Base-by-base conservation (phyloP, 23 tunicate genomes). In the Phallusia fumigata region DNA sequence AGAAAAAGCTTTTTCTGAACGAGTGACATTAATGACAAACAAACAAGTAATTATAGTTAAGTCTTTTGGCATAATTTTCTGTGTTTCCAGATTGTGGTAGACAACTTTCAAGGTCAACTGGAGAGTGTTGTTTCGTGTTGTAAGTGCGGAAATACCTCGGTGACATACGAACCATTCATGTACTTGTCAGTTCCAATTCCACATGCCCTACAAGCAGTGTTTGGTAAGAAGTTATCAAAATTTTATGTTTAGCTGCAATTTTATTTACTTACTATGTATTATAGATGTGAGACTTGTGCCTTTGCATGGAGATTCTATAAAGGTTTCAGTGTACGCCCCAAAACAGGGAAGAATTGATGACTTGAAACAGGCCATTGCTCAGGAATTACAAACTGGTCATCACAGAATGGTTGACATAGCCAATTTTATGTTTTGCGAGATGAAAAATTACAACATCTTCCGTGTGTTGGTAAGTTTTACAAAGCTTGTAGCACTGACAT, bases 141-240 rank as follows among this genome's bases (percentile, higher is more conserved):
- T 51, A 82, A 87, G 75, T 87, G 91, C 52, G 65, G 65, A 32
- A 77, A 80, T 30, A 76, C 34, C 19, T 87, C 91, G 0, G 76
- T 73, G 15, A 87, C 69, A 31, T 81, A 87, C 35, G 91, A 87
- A 83, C 91, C 91, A 34, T 87, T 87, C 44, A 87, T 87, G 91
- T 87, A 87, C 40, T 49, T 87, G 28, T 87, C 91, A 0, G 80
- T 87, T 0, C 91, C 91, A 26, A 81, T 87, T 8, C 91, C 91
- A 51, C 85, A 87, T 49, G 91, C 91, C 21, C 50, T 87, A 28
- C 80, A 87, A 47, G 0, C 30, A 3, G 19, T 31, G 11, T 81
- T 40, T 52, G 65, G 91, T 87, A 64, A 82, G 86, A 79, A 10
- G 47, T 40, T 40, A 10, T 40, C 47, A 40, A 10, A 5, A 40